These are phyloP conservation scores for Chaitophorus viminalis DNA, from an alignment of 2,888 invertebrate genomes.

Conservation along the genomic window DNA sequence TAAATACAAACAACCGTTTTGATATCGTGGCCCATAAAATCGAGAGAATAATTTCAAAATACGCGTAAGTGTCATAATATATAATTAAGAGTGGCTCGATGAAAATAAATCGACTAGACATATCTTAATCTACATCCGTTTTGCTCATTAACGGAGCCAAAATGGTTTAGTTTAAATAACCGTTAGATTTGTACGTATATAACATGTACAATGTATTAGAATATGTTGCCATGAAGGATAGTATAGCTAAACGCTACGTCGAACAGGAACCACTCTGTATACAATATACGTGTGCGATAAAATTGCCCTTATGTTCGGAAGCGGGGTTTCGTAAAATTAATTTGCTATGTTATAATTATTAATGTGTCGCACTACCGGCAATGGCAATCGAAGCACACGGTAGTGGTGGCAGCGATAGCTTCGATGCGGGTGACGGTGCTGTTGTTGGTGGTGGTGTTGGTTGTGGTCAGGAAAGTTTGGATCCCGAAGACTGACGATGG, in stretches of 20 bases:
- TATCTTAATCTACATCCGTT: neutral
- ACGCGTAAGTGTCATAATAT: constrained; percentile 6
- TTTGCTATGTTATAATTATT: neutral
- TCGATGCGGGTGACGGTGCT: neutral
- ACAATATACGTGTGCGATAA: neutral
- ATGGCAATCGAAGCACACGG: neutral
- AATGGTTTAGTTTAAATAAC: neutral
- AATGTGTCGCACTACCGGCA: too few species aligned
- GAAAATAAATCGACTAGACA: constrained; percentile 11
- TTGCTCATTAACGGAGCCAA: neutral
- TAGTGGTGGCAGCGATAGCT: neutral
- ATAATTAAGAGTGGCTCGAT: neutral
- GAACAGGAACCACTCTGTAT: too few species aligned
- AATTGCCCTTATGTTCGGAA: neutral
- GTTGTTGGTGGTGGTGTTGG: neutral
- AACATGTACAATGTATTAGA: too few species aligned
- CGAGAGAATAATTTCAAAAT: constrained; percentile 24
- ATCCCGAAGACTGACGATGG: neutral
- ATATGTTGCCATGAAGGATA: too few species aligned
- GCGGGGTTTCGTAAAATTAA: constrained; percentile 5
- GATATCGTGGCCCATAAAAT: neutral
- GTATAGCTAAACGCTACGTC: too few species aligned
- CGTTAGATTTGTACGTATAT: too few species aligned
- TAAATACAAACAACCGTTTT: constrained; percentile 9
- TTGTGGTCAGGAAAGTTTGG: neutral